Conservation (phyloP, 2,888 invertebrate species). For the Timandra comae region DNA sequence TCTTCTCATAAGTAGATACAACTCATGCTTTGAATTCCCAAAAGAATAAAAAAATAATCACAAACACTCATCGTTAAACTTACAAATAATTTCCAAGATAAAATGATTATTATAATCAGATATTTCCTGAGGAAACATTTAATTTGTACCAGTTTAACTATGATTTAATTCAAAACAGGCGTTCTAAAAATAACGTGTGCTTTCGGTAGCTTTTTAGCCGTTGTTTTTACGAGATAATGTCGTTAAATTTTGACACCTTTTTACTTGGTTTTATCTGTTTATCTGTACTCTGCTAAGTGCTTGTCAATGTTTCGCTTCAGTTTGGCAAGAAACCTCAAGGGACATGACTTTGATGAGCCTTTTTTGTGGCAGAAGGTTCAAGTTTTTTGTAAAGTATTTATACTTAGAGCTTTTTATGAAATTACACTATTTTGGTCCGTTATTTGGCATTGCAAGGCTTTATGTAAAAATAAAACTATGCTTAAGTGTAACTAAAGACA, state of each 20-base stretch:
- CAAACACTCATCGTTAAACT: slow-evolving; percentile 26
- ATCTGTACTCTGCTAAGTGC: slow-evolving; percentile 44
- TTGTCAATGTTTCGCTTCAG: slow-evolving; percentile 34
- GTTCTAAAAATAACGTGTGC: slow-evolving; percentile 25
- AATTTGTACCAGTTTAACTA: slow-evolving; percentile 49
- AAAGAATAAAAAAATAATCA: slow-evolving; percentile 4
- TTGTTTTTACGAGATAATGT: slow-evolving; percentile 40
- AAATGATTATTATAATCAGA: slow-evolving; percentile 43
- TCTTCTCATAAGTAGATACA: too few relatives aligned
- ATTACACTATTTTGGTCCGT: too few relatives aligned
- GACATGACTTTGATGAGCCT: neutral
- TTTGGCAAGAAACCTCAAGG: neutral
- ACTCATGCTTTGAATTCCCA: too few relatives aligned
- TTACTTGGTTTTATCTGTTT: slow-evolving; percentile 44
- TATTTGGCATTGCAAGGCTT: too few relatives aligned
- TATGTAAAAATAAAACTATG: too few relatives aligned
- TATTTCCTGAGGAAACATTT: slow-evolving; percentile 63
- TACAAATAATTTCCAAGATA: slow-evolving; percentile 37
- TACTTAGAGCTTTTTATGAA: too few relatives aligned
- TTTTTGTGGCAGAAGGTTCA: too few relatives aligned
- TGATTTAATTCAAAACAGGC: slow-evolving; percentile 62
- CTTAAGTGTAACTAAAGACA: too few relatives aligned
- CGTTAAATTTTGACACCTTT: slow-evolving; percentile 66
- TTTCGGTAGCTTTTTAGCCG: slow-evolving; percentile 36
- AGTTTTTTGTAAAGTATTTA: too few relatives aligned